Evolutionary conservation across 2,888 invertebrate genomes (phyloP), one percentile per base, ranked within the genome.

Genomic region (Drosophila rubida): DNA sequence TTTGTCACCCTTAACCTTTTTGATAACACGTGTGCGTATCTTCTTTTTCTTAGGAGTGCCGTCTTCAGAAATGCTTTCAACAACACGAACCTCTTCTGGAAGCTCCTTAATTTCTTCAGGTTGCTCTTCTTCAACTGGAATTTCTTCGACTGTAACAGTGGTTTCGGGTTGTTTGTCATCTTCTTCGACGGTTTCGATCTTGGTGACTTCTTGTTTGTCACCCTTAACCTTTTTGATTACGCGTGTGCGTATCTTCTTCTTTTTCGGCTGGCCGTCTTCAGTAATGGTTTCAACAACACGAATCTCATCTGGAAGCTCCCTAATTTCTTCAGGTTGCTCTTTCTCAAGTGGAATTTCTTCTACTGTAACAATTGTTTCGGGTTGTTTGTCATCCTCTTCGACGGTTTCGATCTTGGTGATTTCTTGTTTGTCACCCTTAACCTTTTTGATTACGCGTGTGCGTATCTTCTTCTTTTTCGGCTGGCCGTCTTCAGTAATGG

Each of bases 201-300:
- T 75, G 16, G 73, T 75, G 7, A 75, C 53, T 42, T 75, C 73
- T 59, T 75, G 75, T 4, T 69, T 75, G 39, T 58, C 69, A 23
- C 69, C 75, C 55, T 73, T 75, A 9, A 75, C 45, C 61, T 73
- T 75, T 8, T 73, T 75, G 46, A 75, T 73, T 1, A 73, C 62
- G 27, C 75, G 75, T 4, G 75, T 75, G 4, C 75, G 74, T 0
- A 74, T 74, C 60, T 70, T 75, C 50, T 53, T 74, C 42, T 64
- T 73, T 44, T 61, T 69, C 0, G 74, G 74, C 7, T 41, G 59
- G 9, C 75, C 75, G 8, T 75, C 69, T 57, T 75, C 74, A 2
- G 66, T 11, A 0, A 75, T 35, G 0, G 74, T 51, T 55, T 75
- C 75, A 11, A 75, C 42, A 0, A 75, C 51, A 14, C 59, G 75